Conservation (phyloP, 2,888 invertebrate species). For the Lithosia quadra region DNA sequence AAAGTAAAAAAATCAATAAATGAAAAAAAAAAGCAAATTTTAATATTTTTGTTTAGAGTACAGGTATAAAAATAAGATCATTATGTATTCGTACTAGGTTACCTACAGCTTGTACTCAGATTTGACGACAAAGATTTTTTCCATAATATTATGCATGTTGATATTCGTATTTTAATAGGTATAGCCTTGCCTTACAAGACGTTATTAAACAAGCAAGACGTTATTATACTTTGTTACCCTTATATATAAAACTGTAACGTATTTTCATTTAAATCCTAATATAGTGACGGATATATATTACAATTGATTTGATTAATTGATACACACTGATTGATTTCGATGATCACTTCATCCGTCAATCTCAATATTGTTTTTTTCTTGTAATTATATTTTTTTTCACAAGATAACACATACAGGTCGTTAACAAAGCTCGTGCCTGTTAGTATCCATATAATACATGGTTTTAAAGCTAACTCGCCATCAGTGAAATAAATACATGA, state of each 20-base stretch:
- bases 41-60: neutral
- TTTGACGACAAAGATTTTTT: neutral
- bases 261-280: neutral
- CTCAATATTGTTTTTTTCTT: neutral
- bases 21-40: neutral
- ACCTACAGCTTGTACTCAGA: too few species aligned
- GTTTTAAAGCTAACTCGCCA: neutral
- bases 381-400: neutral
- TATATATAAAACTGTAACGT: neutral
- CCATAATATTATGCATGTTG: too few species aligned
- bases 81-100: neutral
- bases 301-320: conserved; percentile 2
- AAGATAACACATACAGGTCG: neutral
- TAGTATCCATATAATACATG: neutral
- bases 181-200: neutral
- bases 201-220: conserved; percentile 4
- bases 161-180: neutral
- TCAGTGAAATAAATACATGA: neutral
- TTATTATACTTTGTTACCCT: neutral
- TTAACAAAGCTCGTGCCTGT: neutral
- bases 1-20: neutral
- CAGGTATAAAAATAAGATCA: neutral
- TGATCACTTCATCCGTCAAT: neutral
- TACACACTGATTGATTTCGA: neutral
- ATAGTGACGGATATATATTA: neutral